These are phyloP conservation scores for Cryptomyrus ogoouensis DNA, from an alignment of 2,113 vertebrate species.

Conservation along the genomic window DNA sequence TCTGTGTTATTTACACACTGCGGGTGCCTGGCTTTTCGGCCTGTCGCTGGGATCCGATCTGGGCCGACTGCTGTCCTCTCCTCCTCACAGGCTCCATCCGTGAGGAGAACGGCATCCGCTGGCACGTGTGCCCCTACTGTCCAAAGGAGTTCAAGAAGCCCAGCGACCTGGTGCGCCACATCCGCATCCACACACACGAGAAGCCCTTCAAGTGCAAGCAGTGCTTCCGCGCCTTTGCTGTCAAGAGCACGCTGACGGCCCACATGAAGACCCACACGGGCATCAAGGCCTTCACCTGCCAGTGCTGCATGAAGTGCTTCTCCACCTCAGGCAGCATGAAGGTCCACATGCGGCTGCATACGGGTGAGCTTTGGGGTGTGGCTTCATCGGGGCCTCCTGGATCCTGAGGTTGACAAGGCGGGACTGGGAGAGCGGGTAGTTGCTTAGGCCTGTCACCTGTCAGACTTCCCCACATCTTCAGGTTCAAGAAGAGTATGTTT, in stretches of 20 bases:
- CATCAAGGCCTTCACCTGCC: constrained; percentile 95
- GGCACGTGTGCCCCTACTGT: constrained; percentile 95
- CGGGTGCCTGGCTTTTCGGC: background rate
- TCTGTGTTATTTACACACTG: background rate
- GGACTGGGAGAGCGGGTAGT: background rate
- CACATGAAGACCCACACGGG: constrained; percentile 97
- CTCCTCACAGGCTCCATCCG: constrained; percentile 75
- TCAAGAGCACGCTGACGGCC: constrained; percentile 96
- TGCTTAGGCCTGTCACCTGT: background rate
- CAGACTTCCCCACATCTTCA: background rate
- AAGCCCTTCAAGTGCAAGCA: constrained; percentile 98
- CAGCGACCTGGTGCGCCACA: constrained; percentile 92
- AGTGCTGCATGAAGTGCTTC: constrained; percentile 92
- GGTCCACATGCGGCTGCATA: constrained; percentile 94
- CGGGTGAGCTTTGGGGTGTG: constrained; percentile 66
- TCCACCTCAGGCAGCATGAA: constrained; percentile 98
- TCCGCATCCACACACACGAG: constrained; percentile 97
- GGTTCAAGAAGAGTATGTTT: background rate
- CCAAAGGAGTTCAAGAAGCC: constrained; percentile 97
- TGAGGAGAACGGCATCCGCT: constrained; percentile 88
- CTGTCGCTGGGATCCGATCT: background rate
- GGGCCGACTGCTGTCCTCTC: background rate
- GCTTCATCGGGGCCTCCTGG: background rate
- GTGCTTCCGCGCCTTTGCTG: constrained; percentile 94
- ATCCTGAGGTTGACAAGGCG: background rate